Evolutionary conservation across 2,797 vertebrate genomes (phyloP).

Genomic region (Acanthurus leucopareius): DNA sequence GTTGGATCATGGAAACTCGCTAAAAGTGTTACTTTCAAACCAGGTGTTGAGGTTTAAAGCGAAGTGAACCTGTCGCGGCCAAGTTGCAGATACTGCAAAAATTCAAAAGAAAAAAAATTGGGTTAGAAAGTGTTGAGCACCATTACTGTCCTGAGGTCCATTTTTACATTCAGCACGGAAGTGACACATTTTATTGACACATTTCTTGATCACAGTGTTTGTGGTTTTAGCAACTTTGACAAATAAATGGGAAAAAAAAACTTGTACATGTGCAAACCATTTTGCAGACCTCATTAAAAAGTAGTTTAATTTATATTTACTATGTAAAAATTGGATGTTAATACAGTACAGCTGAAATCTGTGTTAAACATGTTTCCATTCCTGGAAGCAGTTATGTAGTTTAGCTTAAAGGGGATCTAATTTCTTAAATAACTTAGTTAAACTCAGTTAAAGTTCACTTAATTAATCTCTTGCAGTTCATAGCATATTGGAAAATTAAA

Average conservation of each 20-base stretch:
- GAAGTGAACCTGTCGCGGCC: not conserved
- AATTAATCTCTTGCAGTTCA: no score
- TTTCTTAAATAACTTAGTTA: not conserved
- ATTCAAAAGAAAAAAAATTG: no score
- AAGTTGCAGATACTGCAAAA: not conserved
- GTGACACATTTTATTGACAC: not conserved
- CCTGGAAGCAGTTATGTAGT: not conserved
- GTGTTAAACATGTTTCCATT: not conserved
- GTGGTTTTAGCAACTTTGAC: not conserved
- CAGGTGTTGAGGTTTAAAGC: not conserved
- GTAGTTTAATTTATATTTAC: not conserved
- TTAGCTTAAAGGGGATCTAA: not conserved
- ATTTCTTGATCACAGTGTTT: not conserved
- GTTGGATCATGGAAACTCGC: constrained; percentile 26
- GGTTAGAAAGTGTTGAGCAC: not conserved
- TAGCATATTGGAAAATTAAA: not conserved
- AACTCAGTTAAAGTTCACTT: not conserved
- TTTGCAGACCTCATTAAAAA: not conserved
- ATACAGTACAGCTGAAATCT: not conserved
- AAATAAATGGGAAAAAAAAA: not conserved
- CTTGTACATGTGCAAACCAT: not conserved
- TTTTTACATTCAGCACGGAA: not conserved
- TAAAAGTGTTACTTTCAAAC: constrained; percentile 26
- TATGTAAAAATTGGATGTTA: not conserved
- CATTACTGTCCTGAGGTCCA: not conserved